These are phyloP conservation scores for Scaptomyza polygonia DNA, from an alignment of 2,888 invertebrate species.

Conservation along the genomic window DNA sequence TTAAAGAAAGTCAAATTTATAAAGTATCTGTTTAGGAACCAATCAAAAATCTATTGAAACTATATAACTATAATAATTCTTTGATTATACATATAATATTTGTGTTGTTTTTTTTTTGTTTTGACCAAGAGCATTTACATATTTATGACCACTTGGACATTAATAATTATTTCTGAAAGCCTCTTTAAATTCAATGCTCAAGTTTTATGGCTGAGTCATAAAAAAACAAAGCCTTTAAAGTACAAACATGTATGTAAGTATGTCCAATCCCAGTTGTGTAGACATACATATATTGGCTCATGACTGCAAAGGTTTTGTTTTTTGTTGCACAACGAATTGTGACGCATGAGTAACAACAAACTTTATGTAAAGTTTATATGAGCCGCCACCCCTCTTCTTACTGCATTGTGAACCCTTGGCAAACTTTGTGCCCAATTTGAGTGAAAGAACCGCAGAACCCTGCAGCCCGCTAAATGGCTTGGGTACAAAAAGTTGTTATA, in stretches of 20 bases:
- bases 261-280: slow-evolving; percentile 14
- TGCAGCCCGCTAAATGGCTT: neutral
- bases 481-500: slow-evolving; percentile 29
- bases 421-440: slow-evolving; percentile 66
- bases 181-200: slow-evolving; percentile 23
- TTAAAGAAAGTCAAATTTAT: neutral
- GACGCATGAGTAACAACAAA: slow-evolving; percentile 33
- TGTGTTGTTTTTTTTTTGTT: too few species aligned
- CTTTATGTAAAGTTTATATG: slow-evolving; percentile 23
- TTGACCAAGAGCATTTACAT: slow-evolving; percentile 2
- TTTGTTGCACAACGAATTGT: slow-evolving; percentile 5
- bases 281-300: slow-evolving; percentile 26
- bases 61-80: too few species aligned
- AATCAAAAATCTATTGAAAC: neutral
- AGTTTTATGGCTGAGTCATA: slow-evolving; percentile 20
- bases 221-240: slow-evolving; percentile 7
- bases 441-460: slow-evolving; percentile 32
- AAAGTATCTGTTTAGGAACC: neutral
- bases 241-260: neutral
- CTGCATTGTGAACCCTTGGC: slow-evolving; percentile 6
- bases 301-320: too few species aligned
- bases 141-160: too few species aligned
- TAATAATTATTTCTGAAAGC: too few species aligned
- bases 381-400: neutral
- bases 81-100: too few species aligned